A percentile compares a stretch with the other conserved stretches of the same genome.
phyloP scores from a whole-genome alignment of 1,140 invertebrate species.

The Polypedilum pembai region DNA sequence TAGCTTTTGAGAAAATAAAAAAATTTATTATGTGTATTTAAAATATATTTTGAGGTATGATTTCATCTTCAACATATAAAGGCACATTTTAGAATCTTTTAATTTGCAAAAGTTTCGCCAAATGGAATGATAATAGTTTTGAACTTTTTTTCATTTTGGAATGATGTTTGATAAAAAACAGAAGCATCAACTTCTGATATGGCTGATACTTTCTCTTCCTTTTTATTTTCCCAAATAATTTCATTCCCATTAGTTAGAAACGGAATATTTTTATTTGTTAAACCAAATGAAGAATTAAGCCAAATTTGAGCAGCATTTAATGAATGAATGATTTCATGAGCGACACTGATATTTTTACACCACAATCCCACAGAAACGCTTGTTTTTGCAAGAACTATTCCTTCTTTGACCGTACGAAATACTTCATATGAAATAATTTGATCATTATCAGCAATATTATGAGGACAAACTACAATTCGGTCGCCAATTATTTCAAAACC shows the following conservation, averaged over 20 bases:
- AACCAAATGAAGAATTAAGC: background rate
- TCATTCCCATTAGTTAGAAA: background rate
- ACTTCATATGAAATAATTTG: background rate
- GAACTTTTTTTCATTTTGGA: background rate
- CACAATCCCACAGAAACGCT: background rate
- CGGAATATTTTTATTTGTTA: background rate
- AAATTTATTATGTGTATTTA: too few species aligned
- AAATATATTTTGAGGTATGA: too few species aligned
- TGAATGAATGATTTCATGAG: background rate
- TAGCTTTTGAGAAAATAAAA: too few species aligned
- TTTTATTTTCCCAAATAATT: background rate
- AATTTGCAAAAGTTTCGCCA: slow-evolving; percentile 1
- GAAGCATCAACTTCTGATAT: background rate
- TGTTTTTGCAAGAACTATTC: background rate
- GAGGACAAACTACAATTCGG: background rate
- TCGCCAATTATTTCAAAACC: background rate
- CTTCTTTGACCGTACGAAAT: background rate
- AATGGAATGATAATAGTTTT: slow-evolving; percentile 11
- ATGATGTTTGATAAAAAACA: background rate
- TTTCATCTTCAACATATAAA: background rate
- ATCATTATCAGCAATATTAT: background rate
- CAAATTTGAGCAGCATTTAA: background rate
- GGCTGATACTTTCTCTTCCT: background rate
- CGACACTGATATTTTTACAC: background rate
- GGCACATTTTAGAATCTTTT: background rate